These are phyloP conservation scores for Tetramorium simillimum DNA, from an alignment of 1,140 invertebrate species.

Conservation along the genomic window DNA sequence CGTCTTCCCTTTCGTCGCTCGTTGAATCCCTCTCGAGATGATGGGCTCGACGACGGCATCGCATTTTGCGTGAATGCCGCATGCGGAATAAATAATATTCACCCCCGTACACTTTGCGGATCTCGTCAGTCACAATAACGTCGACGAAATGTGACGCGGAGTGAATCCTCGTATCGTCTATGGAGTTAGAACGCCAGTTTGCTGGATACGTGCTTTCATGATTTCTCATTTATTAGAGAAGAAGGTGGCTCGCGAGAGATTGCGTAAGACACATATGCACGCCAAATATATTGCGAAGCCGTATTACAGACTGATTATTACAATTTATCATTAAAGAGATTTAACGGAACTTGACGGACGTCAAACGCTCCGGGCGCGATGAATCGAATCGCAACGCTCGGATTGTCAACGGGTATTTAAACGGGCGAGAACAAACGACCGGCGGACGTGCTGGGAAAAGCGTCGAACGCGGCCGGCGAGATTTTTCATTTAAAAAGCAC, in stretches of 20 bases:
- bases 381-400: conserved; percentile 32
- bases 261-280: not conserved
- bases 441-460: not conserved
- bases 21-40: not conserved
- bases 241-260: not conserved
- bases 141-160: not conserved
- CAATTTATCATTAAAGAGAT: not conserved
- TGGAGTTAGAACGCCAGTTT: not conserved
- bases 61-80: not conserved
- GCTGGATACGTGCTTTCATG: not conserved
- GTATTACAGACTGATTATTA: not conserved
- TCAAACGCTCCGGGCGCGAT: conserved; percentile 10
- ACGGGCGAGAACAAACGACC: conserved; percentile 33
- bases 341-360: not conserved
- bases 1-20: not conserved
- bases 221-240: not conserved
- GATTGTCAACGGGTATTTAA: conserved; percentile 47
- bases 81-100: conserved; percentile 9
- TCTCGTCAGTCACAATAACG: not conserved
- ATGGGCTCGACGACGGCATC: not conserved
- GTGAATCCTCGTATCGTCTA: not conserved
- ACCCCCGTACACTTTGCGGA: not conserved
- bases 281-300: not conserved
- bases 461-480: conserved; percentile 10
- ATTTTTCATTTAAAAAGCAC: conserved; percentile 60